Evolutionary conservation across 2,888 invertebrate genomes (phyloP).

Genomic region (Microplitis manilae): DNA sequence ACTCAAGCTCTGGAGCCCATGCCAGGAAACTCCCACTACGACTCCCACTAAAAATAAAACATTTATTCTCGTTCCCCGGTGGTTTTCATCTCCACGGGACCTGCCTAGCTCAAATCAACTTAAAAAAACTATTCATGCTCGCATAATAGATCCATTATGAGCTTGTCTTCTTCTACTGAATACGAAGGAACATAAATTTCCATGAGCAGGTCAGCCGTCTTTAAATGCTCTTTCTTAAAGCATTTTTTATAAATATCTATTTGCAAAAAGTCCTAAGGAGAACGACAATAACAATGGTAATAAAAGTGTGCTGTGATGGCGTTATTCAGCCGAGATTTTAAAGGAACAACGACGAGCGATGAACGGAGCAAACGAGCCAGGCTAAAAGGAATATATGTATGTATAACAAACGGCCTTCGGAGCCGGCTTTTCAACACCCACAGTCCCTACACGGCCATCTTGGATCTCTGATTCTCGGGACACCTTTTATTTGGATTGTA

Average conservation of each 20-base stretch:
- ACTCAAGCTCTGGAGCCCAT: too few species aligned
- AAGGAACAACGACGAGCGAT: constrained; percentile 31
- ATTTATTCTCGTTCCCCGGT: too few species aligned
- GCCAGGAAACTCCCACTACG: too few species aligned
- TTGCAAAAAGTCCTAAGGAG: too few species aligned
- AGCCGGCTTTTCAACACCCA: constrained; percentile 56
- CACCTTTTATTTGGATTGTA: constrained; percentile 34
- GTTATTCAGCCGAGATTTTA: constrained; percentile 42
- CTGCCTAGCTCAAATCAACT: too few species aligned
- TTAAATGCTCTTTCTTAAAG: background rate
- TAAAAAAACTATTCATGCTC: constrained; percentile 13
- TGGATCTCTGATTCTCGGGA: constrained; percentile 52
- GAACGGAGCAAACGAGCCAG: constrained; percentile 16
- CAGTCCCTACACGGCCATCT: constrained; percentile 53
- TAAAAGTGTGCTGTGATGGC: background rate
- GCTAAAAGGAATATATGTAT: constrained; percentile 19
- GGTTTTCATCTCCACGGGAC: too few species aligned
- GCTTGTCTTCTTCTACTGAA: constrained; percentile 10
- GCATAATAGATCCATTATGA: constrained; percentile 28
- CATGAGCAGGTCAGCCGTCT: background rate
- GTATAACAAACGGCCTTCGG: constrained; percentile 51
- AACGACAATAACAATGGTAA: too few species aligned
- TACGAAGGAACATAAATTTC: background rate
- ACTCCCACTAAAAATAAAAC: too few species aligned
- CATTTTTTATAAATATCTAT: background rate